Conservation (phyloP, 2,888 invertebrate genomes). For the Bimastos eiseni region DNA sequence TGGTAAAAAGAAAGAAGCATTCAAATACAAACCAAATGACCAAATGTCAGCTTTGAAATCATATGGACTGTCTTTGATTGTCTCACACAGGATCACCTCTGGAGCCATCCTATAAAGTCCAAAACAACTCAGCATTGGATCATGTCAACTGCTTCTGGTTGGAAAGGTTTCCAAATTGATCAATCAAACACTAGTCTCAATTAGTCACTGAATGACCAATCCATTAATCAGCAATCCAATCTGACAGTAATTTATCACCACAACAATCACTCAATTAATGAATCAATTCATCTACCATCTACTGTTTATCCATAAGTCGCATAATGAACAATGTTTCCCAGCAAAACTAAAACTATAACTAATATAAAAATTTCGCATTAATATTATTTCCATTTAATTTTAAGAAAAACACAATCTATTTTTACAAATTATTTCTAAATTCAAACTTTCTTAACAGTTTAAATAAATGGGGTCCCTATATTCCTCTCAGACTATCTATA, state of each 20-base stretch:
- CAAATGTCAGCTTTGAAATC: constrained; percentile 96
- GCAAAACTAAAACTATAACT: not conserved
- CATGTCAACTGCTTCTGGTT: not conserved
- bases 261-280: not conserved
- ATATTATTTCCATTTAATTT: not conserved
- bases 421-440: too few relatives aligned
- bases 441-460: too few relatives aligned
- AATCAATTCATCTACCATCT: not conserved
- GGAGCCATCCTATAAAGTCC: constrained; percentile 80
- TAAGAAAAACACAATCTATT: too few relatives aligned
- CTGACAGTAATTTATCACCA: not conserved
- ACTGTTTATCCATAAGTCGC: not conserved
- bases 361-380: not conserved
- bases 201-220: not conserved
- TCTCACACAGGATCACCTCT: constrained; percentile 97
- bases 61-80: constrained; percentile 95
- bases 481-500: not conserved
- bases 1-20: not conserved
- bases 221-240: not conserved
- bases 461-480: too few relatives aligned
- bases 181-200: not conserved
- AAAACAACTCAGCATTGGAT: constrained; percentile 6
- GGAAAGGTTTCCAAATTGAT: not conserved
- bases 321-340: not conserved
- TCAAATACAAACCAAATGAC: constrained; percentile 64